A percentile compares a stretch with the other conserved stretches of the same genome.
Conservation (phyloP, 2,113 vertebrate genomes). For the Aphelocoma coerulescens region DNA sequence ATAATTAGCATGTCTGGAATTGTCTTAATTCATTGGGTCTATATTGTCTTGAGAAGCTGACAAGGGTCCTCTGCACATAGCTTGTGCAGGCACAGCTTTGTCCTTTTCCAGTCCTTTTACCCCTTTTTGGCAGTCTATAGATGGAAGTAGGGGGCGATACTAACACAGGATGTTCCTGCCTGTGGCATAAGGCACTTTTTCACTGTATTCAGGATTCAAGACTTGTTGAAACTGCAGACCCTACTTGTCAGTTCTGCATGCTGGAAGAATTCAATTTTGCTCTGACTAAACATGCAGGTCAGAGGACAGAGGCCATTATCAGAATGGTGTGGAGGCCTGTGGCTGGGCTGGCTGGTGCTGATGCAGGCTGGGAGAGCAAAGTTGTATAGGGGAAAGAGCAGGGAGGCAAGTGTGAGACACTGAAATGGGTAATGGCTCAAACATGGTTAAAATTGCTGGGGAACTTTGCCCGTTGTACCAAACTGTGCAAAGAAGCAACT, state of each 20-base stretch:
- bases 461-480: background rate
- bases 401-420: background rate
- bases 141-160: background rate
- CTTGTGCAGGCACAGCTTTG: background rate
- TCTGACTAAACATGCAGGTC: background rate
- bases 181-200: background rate
- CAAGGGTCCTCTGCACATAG: background rate
- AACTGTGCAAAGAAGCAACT: background rate
- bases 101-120: background rate
- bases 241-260: background rate
- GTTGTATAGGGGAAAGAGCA: background rate
- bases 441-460: background rate
- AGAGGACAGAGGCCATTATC: background rate
- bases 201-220: background rate
- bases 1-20: slow-evolving; percentile 37
- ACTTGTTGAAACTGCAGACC: background rate
- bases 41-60: background rate
- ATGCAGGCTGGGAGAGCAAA: background rate
- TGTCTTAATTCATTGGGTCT: slow-evolving; percentile 31
- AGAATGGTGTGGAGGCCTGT: background rate
- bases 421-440: background rate
- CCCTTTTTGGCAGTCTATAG: background rate
- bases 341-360: background rate
- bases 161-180: background rate
- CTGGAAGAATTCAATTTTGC: background rate